Evolutionary conservation across 1,140 invertebrate species (phyloP).

Genomic region (Zelostemma sp.): DNA sequence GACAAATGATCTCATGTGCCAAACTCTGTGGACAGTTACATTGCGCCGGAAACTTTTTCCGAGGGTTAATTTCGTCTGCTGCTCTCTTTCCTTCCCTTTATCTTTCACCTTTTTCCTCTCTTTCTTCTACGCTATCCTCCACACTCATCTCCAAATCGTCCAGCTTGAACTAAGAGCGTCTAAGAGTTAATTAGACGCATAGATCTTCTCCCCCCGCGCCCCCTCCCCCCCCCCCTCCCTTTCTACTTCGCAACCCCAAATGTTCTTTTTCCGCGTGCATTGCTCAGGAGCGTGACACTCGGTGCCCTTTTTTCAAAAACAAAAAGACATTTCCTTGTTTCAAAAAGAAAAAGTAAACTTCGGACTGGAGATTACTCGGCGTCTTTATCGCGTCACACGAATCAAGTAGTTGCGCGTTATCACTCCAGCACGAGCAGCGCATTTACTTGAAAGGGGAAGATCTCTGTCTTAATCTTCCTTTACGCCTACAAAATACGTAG

Average conservation of each 20-base stretch:
- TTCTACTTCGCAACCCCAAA: slow-evolving; percentile 49
- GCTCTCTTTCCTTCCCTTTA: slow-evolving; percentile 32
- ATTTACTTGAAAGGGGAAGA: slow-evolving; percentile 20
- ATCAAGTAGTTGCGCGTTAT: slow-evolving; percentile 3
- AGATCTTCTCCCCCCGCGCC: slow-evolving; percentile 57
- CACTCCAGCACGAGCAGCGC: slow-evolving; percentile 6
- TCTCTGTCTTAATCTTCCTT: slow-evolving; percentile 7
- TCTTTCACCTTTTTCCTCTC: slow-evolving; percentile 28
- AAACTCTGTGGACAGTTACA: slow-evolving; percentile 40
- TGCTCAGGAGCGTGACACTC: slow-evolving; percentile 25
- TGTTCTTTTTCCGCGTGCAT: slow-evolving; percentile 33
- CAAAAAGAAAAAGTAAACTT: neutral
- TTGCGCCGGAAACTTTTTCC: slow-evolving; percentile 44
- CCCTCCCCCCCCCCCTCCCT: slow-evolving; percentile 38
- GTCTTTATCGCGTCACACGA: neutral
- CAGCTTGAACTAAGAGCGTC: slow-evolving; percentile 63
- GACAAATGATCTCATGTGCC: slow-evolving; percentile 30
- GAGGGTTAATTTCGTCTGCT: slow-evolving; percentile 46
- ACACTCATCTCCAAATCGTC: slow-evolving; percentile 47
- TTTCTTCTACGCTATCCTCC: slow-evolving; percentile 30
- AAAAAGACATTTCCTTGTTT: too few species aligned
- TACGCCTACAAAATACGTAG: slow-evolving; percentile 38
- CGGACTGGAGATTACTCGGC: neutral
- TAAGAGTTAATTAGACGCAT: slow-evolving; percentile 70
- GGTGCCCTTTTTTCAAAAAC: neutral